Percentiles rank a stretch among this genome's conserved stretches.
phyloP scores from a whole-genome alignment of 2,113 vertebrate species.

The Picathartes gymnocephalus region DNA sequence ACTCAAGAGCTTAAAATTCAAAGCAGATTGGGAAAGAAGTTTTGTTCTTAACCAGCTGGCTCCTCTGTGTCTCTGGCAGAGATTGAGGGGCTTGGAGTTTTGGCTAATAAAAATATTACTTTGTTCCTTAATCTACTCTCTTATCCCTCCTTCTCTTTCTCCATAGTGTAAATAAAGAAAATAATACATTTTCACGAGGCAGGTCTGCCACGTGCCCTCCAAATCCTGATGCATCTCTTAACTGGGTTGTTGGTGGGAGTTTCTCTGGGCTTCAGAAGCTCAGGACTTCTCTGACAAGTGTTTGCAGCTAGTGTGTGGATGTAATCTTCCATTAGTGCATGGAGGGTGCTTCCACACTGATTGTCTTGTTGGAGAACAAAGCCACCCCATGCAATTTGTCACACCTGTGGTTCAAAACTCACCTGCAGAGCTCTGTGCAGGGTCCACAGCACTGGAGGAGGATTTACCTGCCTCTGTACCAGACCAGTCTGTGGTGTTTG shows the following conservation, averaged over 20 bases:
- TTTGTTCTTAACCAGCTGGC: neutral
- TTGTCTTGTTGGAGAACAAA: neutral
- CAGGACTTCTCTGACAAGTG: neutral
- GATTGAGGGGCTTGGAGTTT: neutral
- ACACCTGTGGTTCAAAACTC: neutral
- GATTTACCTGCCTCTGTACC: neutral
- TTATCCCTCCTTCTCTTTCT: neutral
- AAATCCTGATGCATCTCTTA: neutral
- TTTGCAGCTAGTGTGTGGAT: neutral
- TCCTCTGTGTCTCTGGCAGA: neutral
- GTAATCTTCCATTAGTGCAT: neutral
- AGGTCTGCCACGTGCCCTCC: neutral
- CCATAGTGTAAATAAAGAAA: neutral
- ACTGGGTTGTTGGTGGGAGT: neutral
- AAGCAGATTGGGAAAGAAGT: neutral
- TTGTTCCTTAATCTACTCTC: constrained; percentile 30
- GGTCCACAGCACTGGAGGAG: neutral
- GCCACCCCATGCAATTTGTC: neutral
- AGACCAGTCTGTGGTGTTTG: neutral
- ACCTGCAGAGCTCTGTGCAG: neutral
- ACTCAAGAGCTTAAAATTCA: neutral
- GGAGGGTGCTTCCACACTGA: neutral
- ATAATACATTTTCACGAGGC: constrained; percentile 22
- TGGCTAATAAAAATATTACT: neutral
- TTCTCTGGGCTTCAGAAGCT: neutral